Base-by-base conservation (phyloP, 2,888 invertebrate genomes). In the Drosophila formosana region DNA sequence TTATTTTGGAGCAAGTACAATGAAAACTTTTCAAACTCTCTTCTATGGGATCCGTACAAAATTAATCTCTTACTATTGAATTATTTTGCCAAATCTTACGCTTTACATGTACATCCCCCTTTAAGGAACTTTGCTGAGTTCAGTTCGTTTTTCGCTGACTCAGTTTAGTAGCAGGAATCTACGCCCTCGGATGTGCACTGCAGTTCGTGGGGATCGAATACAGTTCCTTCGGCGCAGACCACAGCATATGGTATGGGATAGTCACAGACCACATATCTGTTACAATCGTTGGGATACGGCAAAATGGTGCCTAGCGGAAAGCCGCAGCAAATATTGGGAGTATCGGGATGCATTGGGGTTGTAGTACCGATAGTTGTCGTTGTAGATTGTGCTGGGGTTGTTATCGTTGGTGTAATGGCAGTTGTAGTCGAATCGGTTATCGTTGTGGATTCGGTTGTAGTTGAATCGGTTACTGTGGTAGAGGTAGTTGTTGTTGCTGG, bases 301-400 rank as follows among this genome's bases (percentile, higher is more conserved):
- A 86, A 26, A 28, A 64, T 43, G 3, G 79, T 80, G 34, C 83
- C 82, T 7, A 86, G 52, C 0, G 68, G 45, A 26, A 72, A 34
- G 3, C 81, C 81, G 43, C 81, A 81, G 47, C 80, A 81, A 11
- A 81, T 76, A 25, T 81, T 72, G 23, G 77, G 65, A 1, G 81
- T 81, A 56, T 70, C n/a, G n/a, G 67, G 65, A 50, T 75, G 62
- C 4, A 74, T 32, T 5, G 55, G 2, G 2, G 53, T 28, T 23
- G 41, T 28, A 1, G 51, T 25, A 9, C 6, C 25, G 0, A 58
- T 50, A 4, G 61, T 64, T 3, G 72, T 57, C 28, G 68, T 55
- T 3, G 64, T 32, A 4, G 75, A 13, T 0, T 37, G 23, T 0
- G 50, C 30, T n/a, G 62, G n/a, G 4, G 37, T 37, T 3, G 28